A percentile compares a stretch with the other conserved stretches of the same genome.
These are phyloP conservation scores for Buphagus erythrorhynchus DNA, from an alignment of 2,797 vertebrate species.

Conservation along the genomic window DNA sequence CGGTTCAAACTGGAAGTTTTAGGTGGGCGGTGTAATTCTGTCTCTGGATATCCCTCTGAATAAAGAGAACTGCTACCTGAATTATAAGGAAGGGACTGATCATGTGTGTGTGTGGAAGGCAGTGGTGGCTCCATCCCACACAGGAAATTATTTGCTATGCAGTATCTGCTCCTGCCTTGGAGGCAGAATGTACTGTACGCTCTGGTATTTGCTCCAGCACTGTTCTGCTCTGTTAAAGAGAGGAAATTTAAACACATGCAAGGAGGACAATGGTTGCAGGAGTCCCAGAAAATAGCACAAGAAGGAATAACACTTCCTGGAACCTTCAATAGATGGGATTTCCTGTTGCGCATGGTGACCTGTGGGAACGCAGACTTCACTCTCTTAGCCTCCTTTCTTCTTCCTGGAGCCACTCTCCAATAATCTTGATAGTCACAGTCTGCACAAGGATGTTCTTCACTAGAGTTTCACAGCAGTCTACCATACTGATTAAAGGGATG, in stretches of 20 bases:
- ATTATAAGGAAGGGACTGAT: neutral
- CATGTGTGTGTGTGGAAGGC: neutral
- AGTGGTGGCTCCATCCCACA: neutral
- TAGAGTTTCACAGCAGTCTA: neutral
- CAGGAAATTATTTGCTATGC: neutral
- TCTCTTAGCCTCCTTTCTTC: neutral
- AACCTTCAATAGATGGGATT: neutral
- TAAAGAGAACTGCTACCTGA: neutral
- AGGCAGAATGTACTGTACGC: neutral
- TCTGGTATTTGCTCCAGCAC: neutral
- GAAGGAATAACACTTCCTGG: neutral
- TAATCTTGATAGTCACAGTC: neutral
- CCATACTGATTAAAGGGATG: neutral
- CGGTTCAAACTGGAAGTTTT: neutral
- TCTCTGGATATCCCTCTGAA: neutral
- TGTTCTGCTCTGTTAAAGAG: neutral
- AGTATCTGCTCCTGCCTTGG: neutral
- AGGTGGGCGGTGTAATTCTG: neutral
- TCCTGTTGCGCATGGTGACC: neutral
- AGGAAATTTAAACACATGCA: neutral
- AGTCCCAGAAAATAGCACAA: neutral
- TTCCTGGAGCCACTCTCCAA: neutral
- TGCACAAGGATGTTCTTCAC: neutral
- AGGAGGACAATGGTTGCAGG: neutral
- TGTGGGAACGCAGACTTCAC: neutral